These are phyloP conservation scores for Muntiacus reevesi DNA, from an alignment of 2,113 vertebrate genomes.

Conservation along the genomic window DNA sequence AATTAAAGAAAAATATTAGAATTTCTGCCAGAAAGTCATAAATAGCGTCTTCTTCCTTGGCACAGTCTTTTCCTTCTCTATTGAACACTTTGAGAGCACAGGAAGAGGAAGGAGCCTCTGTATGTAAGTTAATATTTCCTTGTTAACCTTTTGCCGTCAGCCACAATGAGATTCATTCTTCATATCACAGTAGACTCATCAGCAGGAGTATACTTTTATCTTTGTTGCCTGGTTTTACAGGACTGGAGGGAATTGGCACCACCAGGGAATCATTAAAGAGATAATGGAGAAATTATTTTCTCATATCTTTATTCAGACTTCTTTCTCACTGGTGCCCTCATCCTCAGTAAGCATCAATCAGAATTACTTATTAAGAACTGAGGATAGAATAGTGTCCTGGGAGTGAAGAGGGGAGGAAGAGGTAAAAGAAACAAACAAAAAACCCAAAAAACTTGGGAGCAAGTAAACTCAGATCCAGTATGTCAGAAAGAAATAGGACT, in stretches of 20 bases:
- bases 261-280: conserved; percentile 62
- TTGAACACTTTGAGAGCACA: conserved; percentile 27
- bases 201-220: conserved; percentile 73
- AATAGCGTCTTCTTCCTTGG: not conserved
- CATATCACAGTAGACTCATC: conserved; percentile 70
- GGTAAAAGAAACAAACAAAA: not conserved
- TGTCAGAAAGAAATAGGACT: not conserved
- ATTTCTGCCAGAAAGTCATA: not conserved
- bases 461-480: not conserved
- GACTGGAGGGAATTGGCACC: conserved; percentile 70
- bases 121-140: conserved; percentile 69
- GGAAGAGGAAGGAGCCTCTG: conserved; percentile 41
- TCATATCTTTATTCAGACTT: conserved; percentile 63
- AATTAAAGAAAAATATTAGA: conserved; percentile 39
- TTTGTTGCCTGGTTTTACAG: conserved; percentile 67
- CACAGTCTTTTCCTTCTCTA: not conserved
- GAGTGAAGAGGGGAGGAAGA: not conserved
- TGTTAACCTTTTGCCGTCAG: conserved; percentile 77
- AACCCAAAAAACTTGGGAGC: not conserved
- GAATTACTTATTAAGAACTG: conserved; percentile 56
- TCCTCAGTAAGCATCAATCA: conserved; percentile 43
- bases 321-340: conserved; percentile 33
- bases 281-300: conserved; percentile 66
- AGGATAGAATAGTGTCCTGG: not conserved
- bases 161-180: conserved; percentile 72